phyloP scores from a whole-genome alignment of 2,113 vertebrate genomes.

The Ploceus nigricollis region DNA sequence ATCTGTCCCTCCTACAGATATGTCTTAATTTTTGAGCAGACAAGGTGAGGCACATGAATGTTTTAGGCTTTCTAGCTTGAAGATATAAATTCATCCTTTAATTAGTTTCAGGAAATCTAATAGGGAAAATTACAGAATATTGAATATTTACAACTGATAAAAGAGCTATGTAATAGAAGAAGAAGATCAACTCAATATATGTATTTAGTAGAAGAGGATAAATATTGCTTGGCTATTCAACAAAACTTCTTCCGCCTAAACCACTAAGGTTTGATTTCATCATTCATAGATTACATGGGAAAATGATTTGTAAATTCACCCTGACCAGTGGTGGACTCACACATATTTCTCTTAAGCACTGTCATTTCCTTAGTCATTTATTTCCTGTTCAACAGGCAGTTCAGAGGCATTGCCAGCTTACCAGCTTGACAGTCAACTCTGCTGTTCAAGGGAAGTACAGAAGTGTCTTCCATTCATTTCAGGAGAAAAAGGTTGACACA shows the following conservation, averaged over 20 bases:
- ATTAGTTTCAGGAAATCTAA: neutral
- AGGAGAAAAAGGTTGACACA: neutral
- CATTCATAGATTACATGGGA: neutral
- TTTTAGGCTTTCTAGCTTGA: neutral
- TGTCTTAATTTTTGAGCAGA: neutral
- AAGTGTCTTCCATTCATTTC: neutral
- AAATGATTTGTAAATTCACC: neutral
- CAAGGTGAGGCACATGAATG: neutral
- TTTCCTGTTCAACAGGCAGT: neutral
- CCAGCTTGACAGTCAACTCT: neutral
- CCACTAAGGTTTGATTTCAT: neutral
- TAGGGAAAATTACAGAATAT: neutral
- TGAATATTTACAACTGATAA: neutral
- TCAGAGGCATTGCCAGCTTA: neutral
- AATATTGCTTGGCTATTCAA: neutral
- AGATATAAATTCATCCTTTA: neutral
- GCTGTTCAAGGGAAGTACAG: neutral
- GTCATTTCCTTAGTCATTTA: neutral
- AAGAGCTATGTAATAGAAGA: neutral
- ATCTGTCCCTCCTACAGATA: neutral
- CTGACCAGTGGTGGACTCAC: neutral
- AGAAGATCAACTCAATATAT: neutral
- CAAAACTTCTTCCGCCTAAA: neutral
- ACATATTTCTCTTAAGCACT: neutral
- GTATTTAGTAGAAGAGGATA: neutral